phyloP scores from a whole-genome alignment of 2,888 invertebrate species.

The Phanerotoma sp. region DNA sequence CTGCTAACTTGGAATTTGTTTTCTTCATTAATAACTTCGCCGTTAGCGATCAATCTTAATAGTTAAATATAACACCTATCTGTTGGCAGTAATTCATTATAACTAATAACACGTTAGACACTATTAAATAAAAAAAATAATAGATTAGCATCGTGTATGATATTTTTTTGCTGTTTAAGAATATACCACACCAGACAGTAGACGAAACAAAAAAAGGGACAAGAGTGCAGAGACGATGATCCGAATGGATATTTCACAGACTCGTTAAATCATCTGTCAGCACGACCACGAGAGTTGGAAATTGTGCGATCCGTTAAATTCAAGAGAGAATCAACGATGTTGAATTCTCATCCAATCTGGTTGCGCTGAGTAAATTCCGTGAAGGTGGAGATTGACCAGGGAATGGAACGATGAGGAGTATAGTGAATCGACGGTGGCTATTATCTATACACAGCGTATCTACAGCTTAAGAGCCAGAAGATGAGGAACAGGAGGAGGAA shows the following conservation, averaged over 20 bases:
- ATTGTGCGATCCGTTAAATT: conserved; percentile 13
- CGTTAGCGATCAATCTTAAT: conserved; percentile 8
- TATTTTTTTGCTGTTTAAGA: not conserved
- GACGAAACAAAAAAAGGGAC: not conserved
- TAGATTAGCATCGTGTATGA: not conserved
- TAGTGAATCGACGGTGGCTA: conserved; percentile 14
- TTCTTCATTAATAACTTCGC: conserved; percentile 49
- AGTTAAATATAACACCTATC: conserved; percentile 31
- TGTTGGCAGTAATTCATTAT: too few relatives aligned
- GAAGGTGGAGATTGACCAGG: conserved; percentile 10
- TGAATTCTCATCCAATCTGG: conserved; percentile 12
- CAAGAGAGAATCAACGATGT: conserved; percentile 17
- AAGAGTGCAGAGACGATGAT: not conserved
- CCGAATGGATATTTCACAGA: conserved; percentile 12
- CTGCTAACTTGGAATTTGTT: conserved; percentile 53
- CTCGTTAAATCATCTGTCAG: conserved; percentile 19
- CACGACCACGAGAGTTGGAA: conserved; percentile 5
- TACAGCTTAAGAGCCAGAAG: not conserved
- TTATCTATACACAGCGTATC: conserved; percentile 15
- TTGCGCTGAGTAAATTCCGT: conserved; percentile 15
- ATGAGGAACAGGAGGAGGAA: conserved; percentile 11
- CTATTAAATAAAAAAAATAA: conserved; percentile 2
- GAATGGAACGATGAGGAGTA: not conserved
- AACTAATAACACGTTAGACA: not conserved
- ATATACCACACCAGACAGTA: too few relatives aligned